A percentile compares a stretch with the other conserved stretches of the same genome.
Evolutionary conservation across 2,888 invertebrate species (phyloP).

Genomic region (Meiosimyza decipiens): DNA sequence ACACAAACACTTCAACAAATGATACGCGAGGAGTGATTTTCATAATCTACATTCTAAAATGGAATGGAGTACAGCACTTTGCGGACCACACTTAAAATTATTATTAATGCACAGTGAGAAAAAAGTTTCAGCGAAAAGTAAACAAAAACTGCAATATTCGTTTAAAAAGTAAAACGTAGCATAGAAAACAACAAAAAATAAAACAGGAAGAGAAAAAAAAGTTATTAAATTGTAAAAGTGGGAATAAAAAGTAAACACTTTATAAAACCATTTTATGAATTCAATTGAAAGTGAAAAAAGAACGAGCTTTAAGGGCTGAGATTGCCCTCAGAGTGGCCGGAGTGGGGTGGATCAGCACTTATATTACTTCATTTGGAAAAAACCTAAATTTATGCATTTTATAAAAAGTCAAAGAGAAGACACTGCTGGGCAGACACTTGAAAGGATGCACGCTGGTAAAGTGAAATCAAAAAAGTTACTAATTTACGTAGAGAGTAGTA

Average conservation of each 20-base stretch:
- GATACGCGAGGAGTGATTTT: conserved; percentile 23
- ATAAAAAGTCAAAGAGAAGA: neutral
- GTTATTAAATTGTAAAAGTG: neutral
- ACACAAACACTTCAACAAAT: conserved; percentile 6
- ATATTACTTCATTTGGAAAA: conserved; percentile 8
- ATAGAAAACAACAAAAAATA: neutral
- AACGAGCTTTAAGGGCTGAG: neutral
- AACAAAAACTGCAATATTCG: neutral
- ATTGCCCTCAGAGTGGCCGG: neutral
- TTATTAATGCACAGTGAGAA: conserved; percentile 10
- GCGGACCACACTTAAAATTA: conserved; percentile 6
- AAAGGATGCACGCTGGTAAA: neutral
- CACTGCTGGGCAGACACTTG: neutral
- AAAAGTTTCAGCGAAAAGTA: neutral
- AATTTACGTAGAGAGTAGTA: conserved; percentile 13
- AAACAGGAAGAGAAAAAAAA: neutral
- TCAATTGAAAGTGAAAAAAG: conserved; percentile 7
- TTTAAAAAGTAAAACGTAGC: neutral
- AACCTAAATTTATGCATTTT: conserved; percentile 9
- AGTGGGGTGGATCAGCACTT: neutral
- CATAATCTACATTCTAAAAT: conserved; percentile 10
- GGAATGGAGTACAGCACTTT: conserved; percentile 1
- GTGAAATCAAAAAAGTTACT: conserved; percentile 6
- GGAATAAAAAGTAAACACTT: conserved; percentile 12
- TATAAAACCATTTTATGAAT: conserved; percentile 25